Evolutionary conservation across 1,140 invertebrate genomes (phyloP).

Genomic region (Heliconius melpomene): DNA sequence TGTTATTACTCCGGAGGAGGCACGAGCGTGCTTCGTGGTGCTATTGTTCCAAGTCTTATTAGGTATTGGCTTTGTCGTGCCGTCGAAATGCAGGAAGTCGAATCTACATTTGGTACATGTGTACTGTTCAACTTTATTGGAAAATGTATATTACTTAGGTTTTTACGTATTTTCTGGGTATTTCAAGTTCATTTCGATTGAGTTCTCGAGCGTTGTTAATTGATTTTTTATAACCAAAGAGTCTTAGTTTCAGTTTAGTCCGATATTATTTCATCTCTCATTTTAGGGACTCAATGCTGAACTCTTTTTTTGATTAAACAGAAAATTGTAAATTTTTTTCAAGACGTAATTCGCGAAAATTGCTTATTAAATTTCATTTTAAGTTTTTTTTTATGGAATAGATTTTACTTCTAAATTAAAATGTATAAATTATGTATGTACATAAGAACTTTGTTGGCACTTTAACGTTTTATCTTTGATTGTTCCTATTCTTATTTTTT

Average conservation of each 20-base stretch:
- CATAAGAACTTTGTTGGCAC: no score
- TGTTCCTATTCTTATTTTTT: no score
- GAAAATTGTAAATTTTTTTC: no score
- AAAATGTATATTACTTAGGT: neutral
- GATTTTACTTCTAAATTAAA: no score
- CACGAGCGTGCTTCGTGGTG: neutral
- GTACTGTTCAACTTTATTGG: neutral
- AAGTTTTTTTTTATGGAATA: no score
- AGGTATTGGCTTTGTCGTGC: constrained; percentile 14
- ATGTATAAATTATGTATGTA: no score
- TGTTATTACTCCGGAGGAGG: neutral
- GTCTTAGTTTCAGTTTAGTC: neutral
- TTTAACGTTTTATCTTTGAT: no score
- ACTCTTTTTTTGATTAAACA: no score
- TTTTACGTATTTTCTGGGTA: neutral
- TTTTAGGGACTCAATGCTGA: neutral
- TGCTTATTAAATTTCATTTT: no score
- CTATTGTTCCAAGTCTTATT: constrained; percentile 21
- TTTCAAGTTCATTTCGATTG: neutral
- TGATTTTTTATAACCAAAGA: neutral
- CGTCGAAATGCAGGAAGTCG: constrained; percentile 4
- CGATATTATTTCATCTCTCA: neutral
- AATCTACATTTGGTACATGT: neutral
- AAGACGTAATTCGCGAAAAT: no score
- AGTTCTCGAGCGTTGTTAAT: neutral